Base-by-base conservation (phyloP, 2,113 vertebrate genomes). In the Sterna hirundo region DNA sequence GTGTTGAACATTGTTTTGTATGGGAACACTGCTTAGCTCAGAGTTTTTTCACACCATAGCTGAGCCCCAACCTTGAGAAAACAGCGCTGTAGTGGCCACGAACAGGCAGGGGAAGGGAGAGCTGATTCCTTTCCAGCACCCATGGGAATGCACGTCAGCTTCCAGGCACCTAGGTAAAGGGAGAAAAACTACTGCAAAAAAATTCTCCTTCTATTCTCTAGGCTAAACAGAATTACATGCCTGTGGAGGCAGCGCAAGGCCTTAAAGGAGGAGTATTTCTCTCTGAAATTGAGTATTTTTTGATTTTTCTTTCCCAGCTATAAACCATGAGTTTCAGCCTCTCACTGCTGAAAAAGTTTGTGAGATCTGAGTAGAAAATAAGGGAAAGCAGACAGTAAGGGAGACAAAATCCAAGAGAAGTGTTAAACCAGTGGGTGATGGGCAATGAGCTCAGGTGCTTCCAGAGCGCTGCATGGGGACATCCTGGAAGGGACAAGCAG, bases 301-400 rank as follows among this genome's bases (percentile, higher is more conserved):
- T 88, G 82, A 91, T 85, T 94, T 96, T 95, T 74, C 68, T 91
- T 93, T 80, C 75, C 71, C n/a, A 62, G 54, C n/a, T 46, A n/a
- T 90, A 90, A 96, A 82, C 62, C 42, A 44, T 49, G 81, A 76
- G 15, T 79, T 90, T 69, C 46, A 82, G 66, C 18, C 32, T 58
- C 81, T 93, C 42, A 4, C 10, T 85, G n/a, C 46, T 80, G 70
- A 80, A 88, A 15, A 65, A 70, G 15, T 68, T 83, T 60, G 47
- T 88, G 65, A 95, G 68, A 81, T 70, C 34, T 58, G n/a, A 84
- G 64, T 42, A 47, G 66, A 90, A 87, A 94, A 30, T 58, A n/a
- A 42, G 13, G 47, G 62, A 75, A 77, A 42, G 4, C 58, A 84
- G 47, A 65, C 21, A 86, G 46, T 60, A 77, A 80, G 29, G 54